These are phyloP conservation scores for Parauchenoglanis punctatus DNA, from an alignment of 2,797 vertebrate genomes.

Conservation along the genomic window DNA sequence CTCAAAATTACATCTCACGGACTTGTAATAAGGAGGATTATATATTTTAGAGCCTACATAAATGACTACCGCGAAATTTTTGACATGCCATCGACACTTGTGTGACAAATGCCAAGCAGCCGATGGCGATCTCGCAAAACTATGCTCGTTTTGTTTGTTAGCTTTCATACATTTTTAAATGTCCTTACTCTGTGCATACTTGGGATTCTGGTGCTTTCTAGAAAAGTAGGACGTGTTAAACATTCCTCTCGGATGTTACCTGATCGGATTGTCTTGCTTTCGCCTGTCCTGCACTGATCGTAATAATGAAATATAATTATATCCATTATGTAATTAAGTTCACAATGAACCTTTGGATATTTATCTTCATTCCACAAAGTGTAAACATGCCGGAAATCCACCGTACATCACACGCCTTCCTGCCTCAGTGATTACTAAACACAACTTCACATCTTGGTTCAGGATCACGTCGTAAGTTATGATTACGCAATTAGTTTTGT, in stretches of 20 bases:
- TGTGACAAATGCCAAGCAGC: background rate
- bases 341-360: background rate
- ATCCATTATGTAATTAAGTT: background rate
- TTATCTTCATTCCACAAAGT: background rate
- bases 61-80: background rate
- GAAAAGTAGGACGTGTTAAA: background rate
- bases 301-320: background rate
- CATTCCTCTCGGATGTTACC: too few species aligned
- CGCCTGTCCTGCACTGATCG: background rate
- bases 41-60: background rate
- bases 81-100: background rate
- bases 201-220: background rate
- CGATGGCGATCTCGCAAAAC: background rate
- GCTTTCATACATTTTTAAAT: background rate
- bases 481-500: constrained; percentile 7
- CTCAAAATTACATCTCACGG: background rate
- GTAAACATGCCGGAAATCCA: background rate
- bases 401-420: background rate
- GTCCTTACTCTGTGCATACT: background rate
- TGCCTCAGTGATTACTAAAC: background rate
- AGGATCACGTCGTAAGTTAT: background rate
- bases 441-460: background rate
- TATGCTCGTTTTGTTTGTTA: background rate
- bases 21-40: background rate
- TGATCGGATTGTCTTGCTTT: background rate